Percentiles rank a stretch among this genome's conserved stretches.
phyloP scores from a whole-genome alignment of 2,797 vertebrate species.

The Vipera ursinii region DNA sequence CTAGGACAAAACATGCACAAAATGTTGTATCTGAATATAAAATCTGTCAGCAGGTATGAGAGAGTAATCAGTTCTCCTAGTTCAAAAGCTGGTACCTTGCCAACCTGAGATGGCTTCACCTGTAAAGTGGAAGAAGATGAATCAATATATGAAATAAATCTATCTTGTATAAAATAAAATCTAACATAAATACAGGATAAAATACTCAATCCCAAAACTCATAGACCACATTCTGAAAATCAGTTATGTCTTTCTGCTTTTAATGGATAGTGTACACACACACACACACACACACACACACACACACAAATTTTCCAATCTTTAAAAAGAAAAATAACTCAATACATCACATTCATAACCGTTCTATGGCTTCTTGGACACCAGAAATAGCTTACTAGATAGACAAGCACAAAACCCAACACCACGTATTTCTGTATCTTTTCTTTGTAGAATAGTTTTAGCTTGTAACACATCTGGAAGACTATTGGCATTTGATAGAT shows the following conservation, averaged over 20 bases:
- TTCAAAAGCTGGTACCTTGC: not conserved
- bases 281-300: too few relatives aligned
- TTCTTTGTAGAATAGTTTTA: not conserved
- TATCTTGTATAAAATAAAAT: not conserved
- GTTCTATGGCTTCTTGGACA: not conserved
- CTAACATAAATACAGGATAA: not conserved
- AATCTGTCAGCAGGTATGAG: constrained; percentile 1
- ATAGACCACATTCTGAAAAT: constrained; percentile 20
- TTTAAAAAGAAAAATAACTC: constrained; percentile 8
- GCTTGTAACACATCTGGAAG: not conserved
- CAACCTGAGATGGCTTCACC: constrained; percentile 1
- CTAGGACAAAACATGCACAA: constrained; percentile 6
- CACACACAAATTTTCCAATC: not conserved
- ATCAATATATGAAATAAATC: constrained; percentile 24
- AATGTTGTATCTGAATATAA: constrained; percentile 6
- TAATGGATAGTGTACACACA: not conserved
- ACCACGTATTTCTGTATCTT: not conserved
- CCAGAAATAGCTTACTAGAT: not conserved
- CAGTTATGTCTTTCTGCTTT: constrained; percentile 6
- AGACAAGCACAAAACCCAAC: not conserved
- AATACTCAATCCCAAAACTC: constrained; percentile 13
- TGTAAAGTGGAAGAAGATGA: constrained; percentile 35
- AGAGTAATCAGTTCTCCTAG: constrained; percentile 12
- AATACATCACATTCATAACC: constrained; percentile 3
- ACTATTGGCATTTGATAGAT: not conserved